phyloP scores from a whole-genome alignment of 2,888 invertebrate species.

The Ramazzottius varieornatus region DNA sequence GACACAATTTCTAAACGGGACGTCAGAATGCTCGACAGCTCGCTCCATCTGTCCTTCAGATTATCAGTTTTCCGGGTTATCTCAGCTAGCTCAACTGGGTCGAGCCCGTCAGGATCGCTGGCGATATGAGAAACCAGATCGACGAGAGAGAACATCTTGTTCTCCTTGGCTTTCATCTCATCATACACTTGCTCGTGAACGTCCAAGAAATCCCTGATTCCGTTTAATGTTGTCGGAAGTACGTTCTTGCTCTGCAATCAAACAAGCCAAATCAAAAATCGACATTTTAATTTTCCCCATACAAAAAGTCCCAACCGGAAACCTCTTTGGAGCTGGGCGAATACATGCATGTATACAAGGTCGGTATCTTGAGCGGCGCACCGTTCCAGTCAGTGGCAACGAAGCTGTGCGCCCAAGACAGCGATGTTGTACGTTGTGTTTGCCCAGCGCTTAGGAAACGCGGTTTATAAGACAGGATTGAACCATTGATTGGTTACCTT shows the following conservation, averaged over 20 bases:
- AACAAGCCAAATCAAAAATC: no score
- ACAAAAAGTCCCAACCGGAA: no score
- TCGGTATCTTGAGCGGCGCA: no score
- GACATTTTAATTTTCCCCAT: no score
- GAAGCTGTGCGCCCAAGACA: no score
- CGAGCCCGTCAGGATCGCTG: neutral
- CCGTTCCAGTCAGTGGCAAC: no score
- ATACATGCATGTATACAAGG: no score
- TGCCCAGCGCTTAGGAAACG: no score
- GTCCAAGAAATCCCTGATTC: constrained; percentile 41
- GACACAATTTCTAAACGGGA: neutral
- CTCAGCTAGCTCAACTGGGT: neutral
- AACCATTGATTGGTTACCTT: no score
- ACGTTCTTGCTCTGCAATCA: neutral
- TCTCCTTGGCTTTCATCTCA: constrained; percentile 36
- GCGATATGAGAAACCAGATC: neutral
- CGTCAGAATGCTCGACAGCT: neutral
- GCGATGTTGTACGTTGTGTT: no score
- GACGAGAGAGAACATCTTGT: neutral
- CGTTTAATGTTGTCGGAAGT: constrained; percentile 14
- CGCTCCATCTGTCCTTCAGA: neutral
- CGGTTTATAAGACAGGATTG: no score
- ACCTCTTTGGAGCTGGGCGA: no score
- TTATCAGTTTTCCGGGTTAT: neutral
- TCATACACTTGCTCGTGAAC: constrained; percentile 42